Evolutionary conservation across 1,140 invertebrate genomes (phyloP), one percentile per base, ranked within the genome.

Genomic region (Dendrolimus kikuchii): DNA sequence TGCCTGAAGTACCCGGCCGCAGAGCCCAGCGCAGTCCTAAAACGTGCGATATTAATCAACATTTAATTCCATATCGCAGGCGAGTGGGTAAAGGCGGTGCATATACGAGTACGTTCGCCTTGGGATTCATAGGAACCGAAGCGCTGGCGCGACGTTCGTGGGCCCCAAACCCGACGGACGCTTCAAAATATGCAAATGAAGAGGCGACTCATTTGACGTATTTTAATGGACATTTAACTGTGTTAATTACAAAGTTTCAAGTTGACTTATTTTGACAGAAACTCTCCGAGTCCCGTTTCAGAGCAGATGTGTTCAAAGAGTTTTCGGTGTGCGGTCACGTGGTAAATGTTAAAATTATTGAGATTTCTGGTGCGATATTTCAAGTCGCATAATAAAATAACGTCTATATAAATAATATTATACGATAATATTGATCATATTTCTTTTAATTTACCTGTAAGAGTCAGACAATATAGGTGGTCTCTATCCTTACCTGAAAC

Each of bases 151-250:
- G n/a, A n/a, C 63, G 62, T 74, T 71, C 66, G 68, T 62, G 62
- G 55, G 53, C 43, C 55, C 68, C 54, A 77, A 76, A 76, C 70
- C 73, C 72, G 57, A 64, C 75, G 63, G 65, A 55, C 68, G 64
- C 64, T 60, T 68, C 77, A 72, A 81, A 84, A 82, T 82, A 86
- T 84, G 81, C 71, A 84, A 86, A 86, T 84, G 77, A 74, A 75
- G 66, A 68, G 72, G 65, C 77, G 74, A 81, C 79, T 81, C 79
- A 82, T 82, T 82, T 84, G 73, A 81, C 79, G 74, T 84, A 84
- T 82, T 85, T 86, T 84, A 82, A 82, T 82, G 70, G 81, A 78
- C 76, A 78, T 84, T 81, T 86, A 82, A 81, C 71, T 75, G 74
- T 81, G 76, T 74, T 81, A 73, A 77, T 83, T 81, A 76, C 71